Percentiles rank a stretch among this genome's conserved stretches.
Evolutionary conservation across 2,888 invertebrate species (phyloP).

Genomic region (Cosmorhoe ocellata): DNA sequence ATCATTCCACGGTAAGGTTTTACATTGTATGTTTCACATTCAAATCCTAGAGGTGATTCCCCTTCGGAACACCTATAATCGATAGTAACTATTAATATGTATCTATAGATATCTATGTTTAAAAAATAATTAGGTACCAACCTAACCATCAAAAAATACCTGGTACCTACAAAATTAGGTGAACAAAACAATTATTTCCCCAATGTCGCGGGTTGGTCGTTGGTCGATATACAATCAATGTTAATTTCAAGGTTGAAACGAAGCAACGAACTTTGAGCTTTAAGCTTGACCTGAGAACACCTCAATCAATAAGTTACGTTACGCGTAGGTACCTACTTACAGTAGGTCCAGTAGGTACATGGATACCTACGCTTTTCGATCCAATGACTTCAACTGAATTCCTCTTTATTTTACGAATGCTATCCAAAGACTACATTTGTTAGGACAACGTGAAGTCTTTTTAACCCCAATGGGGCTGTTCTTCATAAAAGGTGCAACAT

Average conservation of each 20-base stretch:
- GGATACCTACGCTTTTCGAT: no score
- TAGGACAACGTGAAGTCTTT: background rate
- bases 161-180: background rate
- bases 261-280: slow-evolving; percentile 47
- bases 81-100: no score
- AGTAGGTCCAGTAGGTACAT: background rate
- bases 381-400: background rate
- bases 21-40: no score
- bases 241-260: slow-evolving; percentile 35
- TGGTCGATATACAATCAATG: slow-evolving; percentile 31
- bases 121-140: no score
- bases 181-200: slow-evolving; percentile 14
- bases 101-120: no score
- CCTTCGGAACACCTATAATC: no score
- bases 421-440: background rate
- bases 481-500: slow-evolving; percentile 17
- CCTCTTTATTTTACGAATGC: background rate
- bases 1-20: no score
- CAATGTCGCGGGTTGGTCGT: slow-evolving; percentile 26
- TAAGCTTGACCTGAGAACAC: slow-evolving; percentile 29
- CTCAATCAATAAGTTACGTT: slow-evolving; percentile 4
- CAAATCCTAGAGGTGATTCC: no score
- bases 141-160: no score
- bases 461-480: background rate
- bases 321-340: background rate